Conservation (phyloP, 2,113 vertebrate genomes). For the Oplegnathus fasciatus region DNA sequence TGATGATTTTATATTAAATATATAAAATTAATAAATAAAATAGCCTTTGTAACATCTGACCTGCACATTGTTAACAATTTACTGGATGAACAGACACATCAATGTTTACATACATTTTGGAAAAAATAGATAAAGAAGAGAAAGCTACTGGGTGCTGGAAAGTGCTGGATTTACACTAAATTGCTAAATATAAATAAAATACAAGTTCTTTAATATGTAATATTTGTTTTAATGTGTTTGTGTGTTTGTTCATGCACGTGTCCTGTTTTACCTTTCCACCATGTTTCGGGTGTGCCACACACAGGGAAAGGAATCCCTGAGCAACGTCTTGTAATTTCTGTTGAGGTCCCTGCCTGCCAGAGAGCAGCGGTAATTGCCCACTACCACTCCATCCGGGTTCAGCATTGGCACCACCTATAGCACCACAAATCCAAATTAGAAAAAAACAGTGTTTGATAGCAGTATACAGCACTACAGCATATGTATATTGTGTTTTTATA, state of each 20-base stretch:
- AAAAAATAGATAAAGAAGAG: too few species aligned
- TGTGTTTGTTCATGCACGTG: not conserved
- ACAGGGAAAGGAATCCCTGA: constrained; percentile 87
- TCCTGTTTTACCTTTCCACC: constrained; percentile 89
- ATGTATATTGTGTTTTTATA: not conserved
- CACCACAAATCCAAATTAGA: not conserved
- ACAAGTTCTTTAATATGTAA: not conserved
- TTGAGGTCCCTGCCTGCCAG: constrained; percentile 91
- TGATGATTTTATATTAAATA: not conserved
- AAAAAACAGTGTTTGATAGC: not conserved
- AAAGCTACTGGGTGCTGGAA: too few species aligned
- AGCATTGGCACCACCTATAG: constrained; percentile 92
- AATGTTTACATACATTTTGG: too few species aligned
- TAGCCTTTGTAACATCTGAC: not conserved
- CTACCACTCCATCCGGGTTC: constrained; percentile 95
- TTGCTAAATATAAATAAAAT: not conserved
- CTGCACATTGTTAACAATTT: not conserved
- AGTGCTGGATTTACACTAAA: too few species aligned
- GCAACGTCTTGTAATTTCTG: constrained; percentile 86
- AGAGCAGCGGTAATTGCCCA: constrained; percentile 95
- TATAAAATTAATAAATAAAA: not conserved
- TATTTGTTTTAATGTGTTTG: not conserved
- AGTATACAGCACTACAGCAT: not conserved
- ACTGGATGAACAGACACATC: not conserved
- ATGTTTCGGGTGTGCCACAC: constrained; percentile 91